Percentiles rank a stretch among this genome's conserved stretches.
Evolutionary conservation across 2,113 vertebrate genomes (phyloP).

Genomic region (Psittacus erithacus): DNA sequence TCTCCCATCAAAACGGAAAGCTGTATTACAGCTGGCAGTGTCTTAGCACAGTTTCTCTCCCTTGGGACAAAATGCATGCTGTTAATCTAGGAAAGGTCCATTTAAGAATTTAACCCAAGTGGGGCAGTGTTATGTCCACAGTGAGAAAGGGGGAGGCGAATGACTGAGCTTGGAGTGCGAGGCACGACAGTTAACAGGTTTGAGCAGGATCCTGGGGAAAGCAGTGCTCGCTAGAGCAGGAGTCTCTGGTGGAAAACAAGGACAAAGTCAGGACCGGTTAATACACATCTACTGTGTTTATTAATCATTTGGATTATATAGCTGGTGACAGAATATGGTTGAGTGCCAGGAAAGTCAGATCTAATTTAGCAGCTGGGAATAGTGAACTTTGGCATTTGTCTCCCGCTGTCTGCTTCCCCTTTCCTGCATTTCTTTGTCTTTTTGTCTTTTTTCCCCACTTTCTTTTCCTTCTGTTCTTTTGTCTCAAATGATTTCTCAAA

Average conservation of each 20-base stretch:
- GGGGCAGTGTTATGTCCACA: constrained; percentile 36
- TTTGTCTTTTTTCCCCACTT: background rate
- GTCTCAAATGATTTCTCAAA: constrained; percentile 16
- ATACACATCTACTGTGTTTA: constrained; percentile 45
- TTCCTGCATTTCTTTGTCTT: constrained; percentile 45
- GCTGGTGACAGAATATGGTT: constrained; percentile 62
- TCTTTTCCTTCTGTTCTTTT: constrained; percentile 7
- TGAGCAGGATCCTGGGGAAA: constrained; percentile 41
- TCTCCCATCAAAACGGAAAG: constrained; percentile 53
- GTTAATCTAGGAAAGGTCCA: constrained; percentile 61
- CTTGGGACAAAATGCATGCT: constrained; percentile 62
- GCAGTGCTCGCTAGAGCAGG: background rate
- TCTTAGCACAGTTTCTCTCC: constrained; percentile 59
- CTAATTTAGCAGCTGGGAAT: constrained; percentile 53
- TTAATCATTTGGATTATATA: constrained; percentile 58
- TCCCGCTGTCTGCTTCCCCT: constrained; percentile 21
- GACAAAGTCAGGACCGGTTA: constrained; percentile 50
- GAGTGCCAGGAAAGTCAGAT: constrained; percentile 62
- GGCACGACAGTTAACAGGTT: constrained; percentile 56
- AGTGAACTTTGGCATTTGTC: constrained; percentile 55
- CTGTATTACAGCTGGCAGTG: constrained; percentile 56
- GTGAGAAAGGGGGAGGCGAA: background rate
- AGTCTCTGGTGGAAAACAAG: constrained; percentile 34
- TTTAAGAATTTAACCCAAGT: constrained; percentile 64
- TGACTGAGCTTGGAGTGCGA: constrained; percentile 16